These are phyloP conservation scores for Ageneiosus marmoratus DNA, from an alignment of 2,113 vertebrate genomes.

Conservation along the genomic window DNA sequence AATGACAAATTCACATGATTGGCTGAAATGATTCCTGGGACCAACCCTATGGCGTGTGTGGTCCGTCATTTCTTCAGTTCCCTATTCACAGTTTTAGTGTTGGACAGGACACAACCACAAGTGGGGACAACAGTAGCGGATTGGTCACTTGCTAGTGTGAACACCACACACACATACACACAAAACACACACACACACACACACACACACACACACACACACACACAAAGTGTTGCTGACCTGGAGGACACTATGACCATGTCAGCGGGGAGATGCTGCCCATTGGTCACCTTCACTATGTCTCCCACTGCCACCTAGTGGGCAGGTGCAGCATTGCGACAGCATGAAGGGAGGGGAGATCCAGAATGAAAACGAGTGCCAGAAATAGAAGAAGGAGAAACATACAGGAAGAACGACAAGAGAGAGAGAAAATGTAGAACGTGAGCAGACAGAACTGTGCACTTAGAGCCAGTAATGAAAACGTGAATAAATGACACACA, in stretches of 20 bases:
- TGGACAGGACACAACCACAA: background rate
- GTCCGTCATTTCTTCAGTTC: background rate
- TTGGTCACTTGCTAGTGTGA: slow-evolving; percentile 13
- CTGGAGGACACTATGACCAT: slow-evolving; percentile 97
- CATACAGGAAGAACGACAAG: slow-evolving; percentile 13
- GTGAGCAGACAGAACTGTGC: slow-evolving; percentile 19
- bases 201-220: slow-evolving; percentile 32
- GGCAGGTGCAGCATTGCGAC: slow-evolving; percentile 71
- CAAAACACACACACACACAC: slow-evolving; percentile 47
- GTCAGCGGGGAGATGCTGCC: slow-evolving; percentile 97
- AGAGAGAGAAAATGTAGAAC: slow-evolving; percentile 37
- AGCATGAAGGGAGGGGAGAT: slow-evolving; percentile 64
- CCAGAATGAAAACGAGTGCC: slow-evolving; percentile 52
- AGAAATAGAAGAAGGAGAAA: slow-evolving; percentile 16
- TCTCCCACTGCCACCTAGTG: slow-evolving; percentile 96
- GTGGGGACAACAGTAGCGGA: background rate
- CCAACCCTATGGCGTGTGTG: background rate
- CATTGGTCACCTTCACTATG: slow-evolving; percentile 97
- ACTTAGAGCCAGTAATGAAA: slow-evolving; percentile 28
- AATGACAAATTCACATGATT: background rate
- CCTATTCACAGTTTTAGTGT: background rate
- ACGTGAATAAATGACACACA: slow-evolving; percentile 1
- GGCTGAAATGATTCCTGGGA: background rate
- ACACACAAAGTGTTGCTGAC: slow-evolving; percentile 76
- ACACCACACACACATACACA: slow-evolving; percentile 36